These are phyloP conservation scores for Microtus californicus DNA, from an alignment of 2,797 vertebrate species.

Conservation along the genomic window DNA sequence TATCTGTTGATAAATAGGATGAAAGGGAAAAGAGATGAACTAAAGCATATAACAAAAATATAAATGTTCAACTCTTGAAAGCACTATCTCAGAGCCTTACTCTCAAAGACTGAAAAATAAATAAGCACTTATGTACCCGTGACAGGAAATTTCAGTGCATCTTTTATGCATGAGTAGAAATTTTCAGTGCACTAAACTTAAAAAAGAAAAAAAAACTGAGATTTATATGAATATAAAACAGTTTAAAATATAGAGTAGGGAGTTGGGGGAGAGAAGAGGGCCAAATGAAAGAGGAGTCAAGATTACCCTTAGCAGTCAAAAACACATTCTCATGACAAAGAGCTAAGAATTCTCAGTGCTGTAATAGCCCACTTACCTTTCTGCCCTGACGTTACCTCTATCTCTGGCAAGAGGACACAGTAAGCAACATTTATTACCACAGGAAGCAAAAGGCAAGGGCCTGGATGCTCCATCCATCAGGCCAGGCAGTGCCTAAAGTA, in stretches of 20 bases:
- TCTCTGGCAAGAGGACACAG: not conserved
- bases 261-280: not conserved
- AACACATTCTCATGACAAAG: conserved; percentile 69
- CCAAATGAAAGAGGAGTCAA: not conserved
- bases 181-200: conserved; percentile 52
- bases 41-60: conserved; percentile 46
- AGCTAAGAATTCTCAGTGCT: not conserved
- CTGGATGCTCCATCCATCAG: conserved; percentile 43
- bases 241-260: conserved; percentile 42
- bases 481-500: not conserved
- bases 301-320: conserved; percentile 26
- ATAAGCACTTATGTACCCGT: conserved; percentile 66
- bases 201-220: conserved; percentile 69
- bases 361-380: not conserved
- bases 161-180: conserved; percentile 76
- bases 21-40: not conserved
- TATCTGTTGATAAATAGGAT: conserved; percentile 40
- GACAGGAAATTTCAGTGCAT: conserved; percentile 46
- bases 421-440: conserved; percentile 60
- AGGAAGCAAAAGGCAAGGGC: not conserved
- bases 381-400: not conserved
- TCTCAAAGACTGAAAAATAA: conserved; percentile 72
- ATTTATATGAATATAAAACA: conserved; percentile 59
- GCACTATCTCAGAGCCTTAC: conserved; percentile 46
- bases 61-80: conserved; percentile 69